Evolutionary conservation across 2,797 vertebrate genomes (phyloP).

Genomic region (Psittacula derbiana): DNA sequence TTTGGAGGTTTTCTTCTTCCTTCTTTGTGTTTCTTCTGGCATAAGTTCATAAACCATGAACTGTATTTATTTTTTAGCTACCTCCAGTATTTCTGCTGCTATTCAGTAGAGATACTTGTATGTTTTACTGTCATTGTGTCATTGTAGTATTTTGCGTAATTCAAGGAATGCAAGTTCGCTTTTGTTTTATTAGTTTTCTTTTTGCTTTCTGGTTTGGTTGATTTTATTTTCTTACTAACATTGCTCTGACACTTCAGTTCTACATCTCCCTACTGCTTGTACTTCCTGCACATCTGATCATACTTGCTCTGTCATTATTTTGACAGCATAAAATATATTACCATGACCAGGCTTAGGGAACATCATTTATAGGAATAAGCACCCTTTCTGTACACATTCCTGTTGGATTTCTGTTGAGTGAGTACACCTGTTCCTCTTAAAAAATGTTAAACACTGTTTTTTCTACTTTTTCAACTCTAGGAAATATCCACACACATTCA

Average conservation of each 20-base stretch:
- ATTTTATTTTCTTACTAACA: background rate
- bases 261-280: background rate
- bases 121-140: background rate
- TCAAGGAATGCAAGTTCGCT: background rate
- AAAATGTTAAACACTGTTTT: background rate
- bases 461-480: background rate
- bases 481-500: background rate
- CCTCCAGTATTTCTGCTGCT: slow-evolving; percentile 1
- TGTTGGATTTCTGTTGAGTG: background rate
- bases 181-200: background rate
- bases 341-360: background rate
- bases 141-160: background rate
- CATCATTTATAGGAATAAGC: background rate
- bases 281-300: background rate
- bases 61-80: slow-evolving; percentile 17
- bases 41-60: background rate
- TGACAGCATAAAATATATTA: background rate
- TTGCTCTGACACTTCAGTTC: background rate
- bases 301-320: background rate
- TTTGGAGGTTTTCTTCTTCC: background rate
- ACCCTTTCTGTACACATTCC: background rate
- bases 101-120: background rate
- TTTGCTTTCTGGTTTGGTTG: background rate
- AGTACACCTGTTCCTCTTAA: background rate
- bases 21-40: background rate